These are phyloP conservation scores for Etheostoma perlongum DNA, from an alignment of 2,797 vertebrate genomes.

Conservation along the genomic window DNA sequence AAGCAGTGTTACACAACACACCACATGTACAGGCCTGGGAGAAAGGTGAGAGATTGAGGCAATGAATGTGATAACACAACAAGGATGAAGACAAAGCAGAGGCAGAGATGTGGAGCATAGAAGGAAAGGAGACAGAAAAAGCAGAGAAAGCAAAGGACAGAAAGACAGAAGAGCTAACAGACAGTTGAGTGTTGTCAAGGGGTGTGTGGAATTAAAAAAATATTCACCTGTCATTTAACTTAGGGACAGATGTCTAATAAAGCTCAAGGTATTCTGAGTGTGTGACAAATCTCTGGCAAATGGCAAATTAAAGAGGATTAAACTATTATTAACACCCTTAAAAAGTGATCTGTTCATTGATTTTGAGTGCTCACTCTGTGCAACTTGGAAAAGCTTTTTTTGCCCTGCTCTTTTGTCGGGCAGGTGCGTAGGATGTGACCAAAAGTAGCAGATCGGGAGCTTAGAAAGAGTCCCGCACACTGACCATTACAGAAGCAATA, in stretches of 20 bases:
- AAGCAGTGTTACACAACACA: conserved; percentile 66
- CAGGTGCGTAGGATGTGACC: too few relatives aligned
- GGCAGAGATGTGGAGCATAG: conserved; percentile 11
- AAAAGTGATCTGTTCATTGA: neutral
- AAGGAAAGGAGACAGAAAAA: conserved; percentile 10
- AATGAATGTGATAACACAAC: conserved; percentile 34
- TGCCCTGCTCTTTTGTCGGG: too few relatives aligned
- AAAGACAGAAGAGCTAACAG: conserved; percentile 6
- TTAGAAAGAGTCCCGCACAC: too few relatives aligned
- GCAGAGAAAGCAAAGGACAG: neutral
- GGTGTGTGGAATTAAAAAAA: neutral
- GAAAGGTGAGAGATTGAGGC: conserved; percentile 64
- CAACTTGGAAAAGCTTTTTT: too few relatives aligned
- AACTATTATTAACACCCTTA: neutral
- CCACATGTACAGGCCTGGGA: conserved; percentile 44
- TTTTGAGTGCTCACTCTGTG: neutral
- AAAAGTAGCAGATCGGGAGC: too few relatives aligned
- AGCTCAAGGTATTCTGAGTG: neutral
- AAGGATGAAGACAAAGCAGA: conserved; percentile 41
- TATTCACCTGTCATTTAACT: neutral
- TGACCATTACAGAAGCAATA: too few relatives aligned
- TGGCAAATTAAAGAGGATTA: neutral
- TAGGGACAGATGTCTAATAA: neutral
- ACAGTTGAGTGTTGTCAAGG: too few relatives aligned
- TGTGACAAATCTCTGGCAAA: conserved; percentile 11